Conservation (phyloP, 2,113 vertebrate species). For the Melanerpes aurifrons region DNA sequence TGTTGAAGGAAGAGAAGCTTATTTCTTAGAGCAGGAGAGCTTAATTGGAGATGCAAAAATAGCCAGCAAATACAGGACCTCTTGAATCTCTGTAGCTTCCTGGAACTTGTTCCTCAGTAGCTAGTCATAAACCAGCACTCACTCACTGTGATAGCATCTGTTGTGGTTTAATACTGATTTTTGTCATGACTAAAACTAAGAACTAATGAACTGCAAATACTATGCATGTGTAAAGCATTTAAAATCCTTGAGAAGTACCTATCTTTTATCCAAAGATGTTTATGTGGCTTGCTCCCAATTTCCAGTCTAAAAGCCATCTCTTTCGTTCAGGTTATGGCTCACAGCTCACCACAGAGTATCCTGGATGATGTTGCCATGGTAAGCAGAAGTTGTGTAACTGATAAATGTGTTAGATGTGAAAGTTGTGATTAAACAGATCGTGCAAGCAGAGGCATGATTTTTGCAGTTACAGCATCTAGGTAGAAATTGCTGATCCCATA, state of each 20-base stretch:
- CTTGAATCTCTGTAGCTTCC: neutral
- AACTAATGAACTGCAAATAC: neutral
- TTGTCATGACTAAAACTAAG: neutral
- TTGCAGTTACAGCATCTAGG: neutral
- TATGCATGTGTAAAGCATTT: neutral
- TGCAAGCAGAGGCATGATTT: neutral
- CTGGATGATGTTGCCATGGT: constrained; percentile 99
- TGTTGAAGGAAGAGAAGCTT: neutral
- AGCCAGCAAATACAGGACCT: neutral
- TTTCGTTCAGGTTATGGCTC: constrained; percentile 93
- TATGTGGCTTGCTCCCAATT: neutral
- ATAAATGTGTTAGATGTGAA: neutral
- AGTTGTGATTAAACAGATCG: neutral
- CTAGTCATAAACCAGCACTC: neutral
- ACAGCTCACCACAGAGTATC: constrained; percentile 96
- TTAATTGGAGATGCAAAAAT: neutral
- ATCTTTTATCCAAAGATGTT: neutral
- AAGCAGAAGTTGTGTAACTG: constrained; percentile 70
- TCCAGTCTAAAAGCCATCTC: neutral
- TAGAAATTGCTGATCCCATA: neutral
- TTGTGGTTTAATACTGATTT: neutral
- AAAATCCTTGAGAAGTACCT: neutral
- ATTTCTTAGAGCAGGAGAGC: neutral
- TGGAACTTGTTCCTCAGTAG: neutral
- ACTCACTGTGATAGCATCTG: neutral